Evolutionary conservation across 2,888 invertebrate genomes (phyloP).

Genomic region (Coenonympha glycerion): DNA sequence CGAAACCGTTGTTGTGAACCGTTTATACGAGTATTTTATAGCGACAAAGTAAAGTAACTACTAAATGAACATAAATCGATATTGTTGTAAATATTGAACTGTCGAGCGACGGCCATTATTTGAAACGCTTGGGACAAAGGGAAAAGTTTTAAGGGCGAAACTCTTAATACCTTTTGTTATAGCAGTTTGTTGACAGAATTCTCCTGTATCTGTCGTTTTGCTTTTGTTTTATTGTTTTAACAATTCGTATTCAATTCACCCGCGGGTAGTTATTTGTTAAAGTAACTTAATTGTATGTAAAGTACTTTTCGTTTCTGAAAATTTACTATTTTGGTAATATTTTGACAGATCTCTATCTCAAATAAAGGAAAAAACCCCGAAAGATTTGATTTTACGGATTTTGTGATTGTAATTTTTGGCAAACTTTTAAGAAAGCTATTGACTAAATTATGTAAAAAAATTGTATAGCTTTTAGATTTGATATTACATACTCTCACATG

Average conservation of each 20-base stretch:
- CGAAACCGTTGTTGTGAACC: neutral
- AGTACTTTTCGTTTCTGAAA: neutral
- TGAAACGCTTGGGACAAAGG: constrained; percentile 4
- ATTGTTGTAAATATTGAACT: constrained; percentile 7
- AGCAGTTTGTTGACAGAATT: constrained; percentile 1
- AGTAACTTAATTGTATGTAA: too few relatives aligned
- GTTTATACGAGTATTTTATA: too few relatives aligned
- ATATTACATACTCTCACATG: too few relatives aligned
- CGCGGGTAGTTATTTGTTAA: neutral
- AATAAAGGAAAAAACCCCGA: too few relatives aligned
- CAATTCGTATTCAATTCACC: constrained; percentile 1
- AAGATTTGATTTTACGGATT: too few relatives aligned
- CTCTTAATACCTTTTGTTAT: constrained; percentile 8
- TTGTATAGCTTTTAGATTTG: too few relatives aligned
- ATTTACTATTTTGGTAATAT: too few relatives aligned
- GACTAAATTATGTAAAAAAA: too few relatives aligned
- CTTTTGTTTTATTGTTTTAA: neutral
- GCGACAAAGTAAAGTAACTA: neutral
- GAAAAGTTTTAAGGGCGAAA: constrained; percentile 8
- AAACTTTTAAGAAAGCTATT: too few relatives aligned
- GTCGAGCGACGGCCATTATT: neutral
- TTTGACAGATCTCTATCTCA: too few relatives aligned
- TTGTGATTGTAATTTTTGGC: too few relatives aligned
- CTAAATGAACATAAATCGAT: constrained; percentile 9
- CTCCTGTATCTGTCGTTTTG: constrained; percentile 5